These are phyloP conservation scores for Eucriotettix oculatus DNA, from an alignment of 2,888 invertebrate genomes.

Conservation along the genomic window DNA sequence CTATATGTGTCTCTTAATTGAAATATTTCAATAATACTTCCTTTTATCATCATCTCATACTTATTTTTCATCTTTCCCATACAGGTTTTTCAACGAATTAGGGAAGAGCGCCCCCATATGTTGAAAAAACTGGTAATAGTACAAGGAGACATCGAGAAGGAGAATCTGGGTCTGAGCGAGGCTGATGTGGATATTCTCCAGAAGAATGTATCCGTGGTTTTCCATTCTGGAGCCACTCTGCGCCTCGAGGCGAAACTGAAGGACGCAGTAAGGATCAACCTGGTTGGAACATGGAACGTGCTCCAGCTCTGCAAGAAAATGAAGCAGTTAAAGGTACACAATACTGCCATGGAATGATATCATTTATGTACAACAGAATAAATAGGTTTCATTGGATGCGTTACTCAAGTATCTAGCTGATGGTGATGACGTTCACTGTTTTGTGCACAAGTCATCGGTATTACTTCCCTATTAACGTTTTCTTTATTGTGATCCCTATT, in stretches of 20 bases:
- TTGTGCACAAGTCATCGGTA: too few species aligned
- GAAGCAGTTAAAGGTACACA: slow-evolving; percentile 42
- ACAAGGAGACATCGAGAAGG: slow-evolving; percentile 43
- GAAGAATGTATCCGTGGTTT: slow-evolving; percentile 49
- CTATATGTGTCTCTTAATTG: too few species aligned
- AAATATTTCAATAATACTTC: too few species aligned
- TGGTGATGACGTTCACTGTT: too few species aligned
- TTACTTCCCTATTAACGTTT: too few species aligned
- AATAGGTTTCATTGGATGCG: too few species aligned
- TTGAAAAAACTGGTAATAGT: slow-evolving; percentile 47
- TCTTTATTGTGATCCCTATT: too few species aligned
- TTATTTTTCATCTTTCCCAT: too few species aligned
- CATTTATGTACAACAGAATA: too few species aligned
- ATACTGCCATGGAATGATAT: too few species aligned
- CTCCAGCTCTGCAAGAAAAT: slow-evolving; percentile 53
- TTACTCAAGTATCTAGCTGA: too few species aligned
- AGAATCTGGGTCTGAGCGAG: slow-evolving; percentile 39
- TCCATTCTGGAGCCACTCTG: slow-evolving; percentile 78
- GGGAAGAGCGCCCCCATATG: slow-evolving; percentile 28
- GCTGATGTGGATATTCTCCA: slow-evolving; percentile 39
- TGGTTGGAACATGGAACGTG: slow-evolving; percentile 36
- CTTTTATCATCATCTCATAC: too few species aligned
- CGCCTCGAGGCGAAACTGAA: slow-evolving; percentile 51
- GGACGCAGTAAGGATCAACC: slow-evolving; percentile 44
- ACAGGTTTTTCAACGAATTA: slow-evolving; percentile 9